phyloP scores from a whole-genome alignment of 2,888 invertebrate genomes.

The Tholera decimalis region DNA sequence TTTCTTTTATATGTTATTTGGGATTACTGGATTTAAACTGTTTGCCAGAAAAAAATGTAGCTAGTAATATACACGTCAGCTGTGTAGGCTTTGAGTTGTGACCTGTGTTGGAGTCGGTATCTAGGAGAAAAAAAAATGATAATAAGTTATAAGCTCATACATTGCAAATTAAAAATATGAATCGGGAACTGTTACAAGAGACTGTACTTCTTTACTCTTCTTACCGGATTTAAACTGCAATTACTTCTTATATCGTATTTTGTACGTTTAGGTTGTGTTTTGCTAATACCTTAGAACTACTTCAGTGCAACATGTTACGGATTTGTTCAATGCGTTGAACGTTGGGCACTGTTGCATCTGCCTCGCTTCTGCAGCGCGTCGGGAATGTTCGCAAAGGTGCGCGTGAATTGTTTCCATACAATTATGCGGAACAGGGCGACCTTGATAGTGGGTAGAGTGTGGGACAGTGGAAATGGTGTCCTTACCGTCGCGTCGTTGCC shows the following conservation, averaged over 20 bases:
- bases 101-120: too few species aligned
- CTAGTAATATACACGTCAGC: background rate
- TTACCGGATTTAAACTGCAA: background rate
- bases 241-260: background rate
- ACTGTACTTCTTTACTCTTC: too few species aligned
- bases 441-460: too few species aligned
- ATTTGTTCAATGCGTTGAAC: too few species aligned
- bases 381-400: too few species aligned
- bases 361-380: too few species aligned
- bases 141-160: background rate
- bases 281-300: conserved; percentile 19
- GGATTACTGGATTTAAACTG: background rate
- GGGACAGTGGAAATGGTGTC: too few species aligned
- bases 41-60: background rate
- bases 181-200: background rate
- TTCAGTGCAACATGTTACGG: background rate
- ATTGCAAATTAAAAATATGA: background rate
- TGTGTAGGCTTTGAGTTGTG: background rate
- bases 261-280: conserved; percentile 5
- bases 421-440: too few species aligned
- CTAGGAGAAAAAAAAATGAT: too few species aligned
- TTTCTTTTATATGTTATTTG: background rate
- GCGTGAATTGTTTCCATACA: too few species aligned
- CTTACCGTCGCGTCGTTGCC: too few species aligned
- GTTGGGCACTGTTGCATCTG: too few species aligned